Evolutionary conservation across 2,888 invertebrate genomes (phyloP), one percentile per base, ranked within the genome.

Genomic region (Melanostoma mellinum): DNA sequence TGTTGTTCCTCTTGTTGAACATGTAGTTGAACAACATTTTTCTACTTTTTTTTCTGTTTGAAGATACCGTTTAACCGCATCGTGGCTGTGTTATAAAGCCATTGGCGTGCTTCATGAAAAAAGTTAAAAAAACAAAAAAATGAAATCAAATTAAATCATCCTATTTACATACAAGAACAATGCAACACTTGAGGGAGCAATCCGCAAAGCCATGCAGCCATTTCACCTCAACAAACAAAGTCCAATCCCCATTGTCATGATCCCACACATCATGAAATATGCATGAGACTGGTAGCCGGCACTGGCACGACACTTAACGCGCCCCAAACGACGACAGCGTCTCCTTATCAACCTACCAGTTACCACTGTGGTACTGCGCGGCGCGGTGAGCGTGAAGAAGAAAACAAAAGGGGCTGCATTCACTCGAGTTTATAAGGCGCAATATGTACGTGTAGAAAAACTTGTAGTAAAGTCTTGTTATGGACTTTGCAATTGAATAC

Each of bases 191-290:
- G 58, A 42, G 65, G 60, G 76, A 76, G 48, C 76, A 76, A 67
- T 76, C 60, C 72, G 67, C 58, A 60, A 52, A 72, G 65, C 71
- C 63, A 73, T 67, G 73, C 72, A 82, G 63, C 58, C 82, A 78
- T 74, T 82, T 78, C 78, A 82, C 63, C 63, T 72, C 36, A 36
- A 42, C 33, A 38, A 30, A 38, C 69, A 9, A 38, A 60, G 52
- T 52, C 38, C 65, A 63, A 52, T 67, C 38, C 40, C 67, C 50
- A 76, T 79, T 79, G 74, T 74, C 79, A 74, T 63, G 65, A 71
- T 75, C 84, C 78, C 74, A 84, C 84, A 79, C 69, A 67, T 79
- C 79, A 84, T 84, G 84, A 84, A 84, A 79, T 84, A 84, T 84
- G 74, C 84, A 84, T 84, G 79, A 84, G 84, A 44, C 73, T 81